Conservation (phyloP, 2,888 invertebrate genomes). For the Phengaris alcon region DNA sequence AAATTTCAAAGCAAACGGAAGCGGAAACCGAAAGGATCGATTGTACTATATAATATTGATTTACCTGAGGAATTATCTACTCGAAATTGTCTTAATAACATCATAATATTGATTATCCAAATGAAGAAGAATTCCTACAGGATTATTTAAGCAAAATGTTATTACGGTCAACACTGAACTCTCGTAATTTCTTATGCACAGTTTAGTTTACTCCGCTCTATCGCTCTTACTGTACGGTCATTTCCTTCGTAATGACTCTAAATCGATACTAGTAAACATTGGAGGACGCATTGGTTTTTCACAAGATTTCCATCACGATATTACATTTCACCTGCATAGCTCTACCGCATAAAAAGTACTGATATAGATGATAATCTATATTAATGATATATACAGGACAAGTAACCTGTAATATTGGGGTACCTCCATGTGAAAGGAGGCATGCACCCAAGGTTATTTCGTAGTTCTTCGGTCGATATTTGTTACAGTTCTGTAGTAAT, state of each 20-base stretch:
- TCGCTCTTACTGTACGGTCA: background rate
- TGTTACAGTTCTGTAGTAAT: conserved; percentile 36
- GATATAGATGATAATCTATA: background rate
- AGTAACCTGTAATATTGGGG: conserved; percentile 37
- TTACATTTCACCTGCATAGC: background rate
- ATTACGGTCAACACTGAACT: too few species aligned
- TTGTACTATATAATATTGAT: conserved; percentile 31
- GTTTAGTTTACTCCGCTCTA: background rate
- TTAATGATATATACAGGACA: conserved; percentile 33
- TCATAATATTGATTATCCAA: too few species aligned
- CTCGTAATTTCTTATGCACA: too few species aligned
- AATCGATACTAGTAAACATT: conserved; percentile 1
- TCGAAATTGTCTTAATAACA: background rate
- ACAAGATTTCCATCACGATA: background rate
- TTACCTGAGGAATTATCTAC: background rate
- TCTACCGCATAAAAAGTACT: background rate
- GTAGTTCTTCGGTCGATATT: conserved; percentile 52
- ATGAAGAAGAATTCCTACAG: too few species aligned
- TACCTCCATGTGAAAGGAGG: conserved; percentile 51
- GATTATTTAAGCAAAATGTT: too few species aligned
- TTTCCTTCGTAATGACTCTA: conserved; percentile 2
- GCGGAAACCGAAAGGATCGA: conserved; percentile 42
- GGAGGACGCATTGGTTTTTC: background rate
- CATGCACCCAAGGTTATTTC: conserved; percentile 60
- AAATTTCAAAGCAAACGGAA: conserved; percentile 54